phyloP scores from a whole-genome alignment of 2,888 invertebrate species.

The Diarsia dahlii region DNA sequence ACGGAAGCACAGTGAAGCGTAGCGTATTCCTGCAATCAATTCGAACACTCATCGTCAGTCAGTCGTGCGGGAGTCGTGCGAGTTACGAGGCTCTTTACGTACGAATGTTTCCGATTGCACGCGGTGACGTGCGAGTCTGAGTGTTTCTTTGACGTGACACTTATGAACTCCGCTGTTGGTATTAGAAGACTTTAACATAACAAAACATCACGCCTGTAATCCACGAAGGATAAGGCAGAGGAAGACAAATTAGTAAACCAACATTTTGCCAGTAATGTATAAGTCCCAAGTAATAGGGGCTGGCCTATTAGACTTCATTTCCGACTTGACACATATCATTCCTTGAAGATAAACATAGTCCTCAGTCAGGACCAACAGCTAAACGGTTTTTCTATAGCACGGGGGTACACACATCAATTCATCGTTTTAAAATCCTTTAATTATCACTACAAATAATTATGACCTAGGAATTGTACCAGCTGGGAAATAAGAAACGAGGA shows the following conservation, averaged over 20 bases:
- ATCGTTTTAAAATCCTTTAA: not conserved
- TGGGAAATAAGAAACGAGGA: not conserved
- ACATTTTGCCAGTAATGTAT: too few relatives aligned
- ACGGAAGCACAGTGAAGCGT: not conserved
- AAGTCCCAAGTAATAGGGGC: too few relatives aligned
- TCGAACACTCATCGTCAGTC: not conserved
- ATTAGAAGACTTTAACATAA: not conserved
- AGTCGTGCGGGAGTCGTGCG: slow-evolving; percentile 22
- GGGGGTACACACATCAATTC: not conserved
- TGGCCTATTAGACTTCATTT: too few relatives aligned
- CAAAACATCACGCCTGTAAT: too few relatives aligned
- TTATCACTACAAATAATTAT: too few relatives aligned
- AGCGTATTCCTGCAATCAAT: not conserved
- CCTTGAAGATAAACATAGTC: not conserved
- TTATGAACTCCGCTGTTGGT: not conserved
- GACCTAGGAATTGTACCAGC: not conserved
- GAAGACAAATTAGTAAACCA: too few relatives aligned
- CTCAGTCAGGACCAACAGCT: not conserved
- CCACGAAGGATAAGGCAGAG: too few relatives aligned
- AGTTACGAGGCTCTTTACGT: slow-evolving; percentile 8
- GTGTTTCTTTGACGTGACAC: slow-evolving; percentile 11
- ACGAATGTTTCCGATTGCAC: slow-evolving; percentile 16
- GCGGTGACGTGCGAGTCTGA: slow-evolving; percentile 10
- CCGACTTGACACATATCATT: too few relatives aligned
- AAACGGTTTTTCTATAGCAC: not conserved